Evolutionary conservation across 2,113 vertebrate genomes (phyloP), one percentile per base, ranked within the genome.

Genomic region (Sebastes fasciatus): DNA sequence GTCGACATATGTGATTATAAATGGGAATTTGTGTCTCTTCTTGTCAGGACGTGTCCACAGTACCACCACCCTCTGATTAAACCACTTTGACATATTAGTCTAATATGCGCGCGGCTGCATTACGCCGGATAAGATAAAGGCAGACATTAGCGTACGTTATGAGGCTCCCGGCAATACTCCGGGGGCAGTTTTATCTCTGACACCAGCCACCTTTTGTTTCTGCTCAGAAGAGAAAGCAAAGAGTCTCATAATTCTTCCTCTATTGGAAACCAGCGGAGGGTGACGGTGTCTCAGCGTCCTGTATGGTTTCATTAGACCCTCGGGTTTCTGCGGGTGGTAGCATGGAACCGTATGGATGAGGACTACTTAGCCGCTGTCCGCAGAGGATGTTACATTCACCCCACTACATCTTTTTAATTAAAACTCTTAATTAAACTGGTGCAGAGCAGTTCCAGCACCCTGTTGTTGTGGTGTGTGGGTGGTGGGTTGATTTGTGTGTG

Each of bases 181-280:
- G 45, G 74, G 77, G 87, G 57, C 49, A 77, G 6, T 65, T 88
- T 91, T 86, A 91, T 93, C 90, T 88, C 61, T 79, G 81, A 87
- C 83, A 86, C 74, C 77, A 84, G 77, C 51, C 61, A 85, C 83
- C 84, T 93, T 90, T 85, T 85, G 88, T 90, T 89, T 91, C 80
- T 78, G 52, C 67, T 79, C 23, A 40, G 49, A 83, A 69, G 73
- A 73, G 73, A 83, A 87, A 79, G 80, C 45, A 66, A 48, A 40
- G 55, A 23, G 76, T 86, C 82, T 84, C 70, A 82, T 90, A 89
- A 85, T 84, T 90, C 79, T 79, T 71, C 55, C 52, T 82, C 77
- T 85, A 23, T 81, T 92, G 78, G 74, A 73, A 82, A 65, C 70
- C 80, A 66, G 66, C 16, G 21, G 79, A 92, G 88, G 83, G 81